phyloP scores from a whole-genome alignment of 2,797 vertebrate genomes.

The Otolemur crassicaudatus region DNA sequence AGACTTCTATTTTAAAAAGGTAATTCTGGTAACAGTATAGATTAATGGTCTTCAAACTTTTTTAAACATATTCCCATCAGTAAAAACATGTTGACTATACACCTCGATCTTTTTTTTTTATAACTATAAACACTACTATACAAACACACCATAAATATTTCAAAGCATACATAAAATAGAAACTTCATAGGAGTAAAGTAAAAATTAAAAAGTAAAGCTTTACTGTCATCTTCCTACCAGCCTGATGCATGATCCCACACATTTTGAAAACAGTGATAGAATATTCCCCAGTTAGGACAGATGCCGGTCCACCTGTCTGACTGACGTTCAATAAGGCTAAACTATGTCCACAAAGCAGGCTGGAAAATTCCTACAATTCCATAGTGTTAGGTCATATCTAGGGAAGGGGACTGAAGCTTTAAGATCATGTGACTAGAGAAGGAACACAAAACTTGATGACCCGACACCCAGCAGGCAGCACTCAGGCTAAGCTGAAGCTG shows the following conservation, averaged over 20 bases:
- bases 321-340: constrained; percentile 34
- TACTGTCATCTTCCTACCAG: background rate
- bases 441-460: background rate
- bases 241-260: background rate
- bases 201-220: constrained; percentile 23
- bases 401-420: background rate
- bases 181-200: background rate
- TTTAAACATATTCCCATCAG: constrained; percentile 57
- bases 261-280: background rate
- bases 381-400: background rate
- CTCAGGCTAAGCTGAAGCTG: background rate
- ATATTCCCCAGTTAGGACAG: background rate
- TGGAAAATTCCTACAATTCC: background rate
- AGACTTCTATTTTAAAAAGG: constrained; percentile 69
- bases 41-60: constrained; percentile 53
- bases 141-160: background rate
- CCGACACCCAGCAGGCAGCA: background rate
- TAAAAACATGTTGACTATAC: constrained; percentile 32
- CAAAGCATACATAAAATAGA: background rate
- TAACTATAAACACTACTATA: constrained; percentile 41
- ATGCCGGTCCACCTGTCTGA: background rate
- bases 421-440: background rate
- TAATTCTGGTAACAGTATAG: constrained; percentile 57
- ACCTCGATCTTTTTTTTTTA: background rate
- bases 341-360: background rate